These are phyloP conservation scores for Pollenia angustigena DNA, from an alignment of 2,888 invertebrate species.

Conservation along the genomic window DNA sequence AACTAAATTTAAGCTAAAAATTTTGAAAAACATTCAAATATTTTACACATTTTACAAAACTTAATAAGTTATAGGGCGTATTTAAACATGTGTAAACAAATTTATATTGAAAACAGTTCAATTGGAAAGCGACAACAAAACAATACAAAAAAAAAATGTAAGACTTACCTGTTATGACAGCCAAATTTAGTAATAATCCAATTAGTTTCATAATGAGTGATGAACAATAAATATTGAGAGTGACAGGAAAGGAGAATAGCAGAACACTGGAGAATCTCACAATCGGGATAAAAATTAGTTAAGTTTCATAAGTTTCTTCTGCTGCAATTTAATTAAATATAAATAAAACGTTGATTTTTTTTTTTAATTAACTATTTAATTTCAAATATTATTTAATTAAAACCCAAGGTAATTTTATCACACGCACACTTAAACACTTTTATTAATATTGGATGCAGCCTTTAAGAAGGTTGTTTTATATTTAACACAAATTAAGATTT, in stretches of 20 bases:
- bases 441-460: neutral
- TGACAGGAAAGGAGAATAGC: neutral
- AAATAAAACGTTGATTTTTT: neutral
- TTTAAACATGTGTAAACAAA: neutral
- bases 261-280: neutral
- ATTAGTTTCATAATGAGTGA: constrained; percentile 80
- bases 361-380: neutral
- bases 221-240: constrained; percentile 29
- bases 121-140: constrained; percentile 40
- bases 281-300: neutral
- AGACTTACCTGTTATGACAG: constrained; percentile 82
- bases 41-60: neutral
- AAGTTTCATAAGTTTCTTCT: neutral
- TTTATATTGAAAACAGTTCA: constrained; percentile 43
- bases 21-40: neutral
- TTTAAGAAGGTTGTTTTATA: neutral
- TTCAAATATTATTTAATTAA: constrained; percentile 9
- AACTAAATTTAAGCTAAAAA: neutral
- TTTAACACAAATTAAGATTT: constrained; percentile 2
- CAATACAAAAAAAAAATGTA: constrained; percentile 25
- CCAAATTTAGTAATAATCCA: constrained; percentile 84
- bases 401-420: constrained; percentile 31
- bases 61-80: neutral
- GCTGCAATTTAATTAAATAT: neutral
- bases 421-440: neutral